Percentiles rank a stretch among this genome's conserved stretches.
Conservation (phyloP, 2,797 vertebrate species). For the Sciurus vulgaris region DNA sequence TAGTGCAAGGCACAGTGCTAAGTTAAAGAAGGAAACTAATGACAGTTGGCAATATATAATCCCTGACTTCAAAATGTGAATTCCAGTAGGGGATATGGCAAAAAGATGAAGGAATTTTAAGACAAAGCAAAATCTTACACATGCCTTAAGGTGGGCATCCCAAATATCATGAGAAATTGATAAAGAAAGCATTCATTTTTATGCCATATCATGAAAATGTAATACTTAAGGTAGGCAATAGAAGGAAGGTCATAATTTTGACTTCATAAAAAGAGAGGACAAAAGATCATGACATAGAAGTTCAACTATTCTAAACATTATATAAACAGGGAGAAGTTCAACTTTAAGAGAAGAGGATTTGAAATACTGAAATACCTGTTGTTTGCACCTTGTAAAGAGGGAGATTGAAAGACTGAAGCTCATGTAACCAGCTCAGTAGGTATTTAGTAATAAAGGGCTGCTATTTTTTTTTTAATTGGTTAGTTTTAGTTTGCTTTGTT, state of each 20-base stretch:
- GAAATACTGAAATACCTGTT: conserved; percentile 5
- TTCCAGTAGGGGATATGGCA: not conserved
- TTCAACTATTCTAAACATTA: not conserved
- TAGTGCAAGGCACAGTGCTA: not conserved
- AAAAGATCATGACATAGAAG: not conserved
- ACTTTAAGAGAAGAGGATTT: not conserved
- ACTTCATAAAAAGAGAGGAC: not conserved
- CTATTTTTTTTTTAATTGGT: not conserved
- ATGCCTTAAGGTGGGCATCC: not conserved
- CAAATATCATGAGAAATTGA: not conserved
- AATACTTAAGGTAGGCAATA: not conserved
- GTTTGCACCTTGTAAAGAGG: not conserved
- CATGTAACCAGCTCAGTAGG: not conserved
- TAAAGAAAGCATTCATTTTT: not conserved
- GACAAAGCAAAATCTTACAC: conserved; percentile 19
- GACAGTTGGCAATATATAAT: not conserved
- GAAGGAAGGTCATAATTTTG: conserved; percentile 7
- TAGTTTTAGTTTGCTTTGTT: conserved; percentile 28
- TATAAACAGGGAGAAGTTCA: not conserved
- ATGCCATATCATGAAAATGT: not conserved
- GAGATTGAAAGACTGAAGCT: not conserved
- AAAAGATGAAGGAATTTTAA: not conserved
- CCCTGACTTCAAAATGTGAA: conserved; percentile 9
- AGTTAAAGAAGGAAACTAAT: not conserved
- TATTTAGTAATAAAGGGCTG: not conserved